Evolutionary conservation across 2,113 vertebrate species (phyloP), one percentile per base, ranked within the genome.

Genomic region (Calidris pygmaea): DNA sequence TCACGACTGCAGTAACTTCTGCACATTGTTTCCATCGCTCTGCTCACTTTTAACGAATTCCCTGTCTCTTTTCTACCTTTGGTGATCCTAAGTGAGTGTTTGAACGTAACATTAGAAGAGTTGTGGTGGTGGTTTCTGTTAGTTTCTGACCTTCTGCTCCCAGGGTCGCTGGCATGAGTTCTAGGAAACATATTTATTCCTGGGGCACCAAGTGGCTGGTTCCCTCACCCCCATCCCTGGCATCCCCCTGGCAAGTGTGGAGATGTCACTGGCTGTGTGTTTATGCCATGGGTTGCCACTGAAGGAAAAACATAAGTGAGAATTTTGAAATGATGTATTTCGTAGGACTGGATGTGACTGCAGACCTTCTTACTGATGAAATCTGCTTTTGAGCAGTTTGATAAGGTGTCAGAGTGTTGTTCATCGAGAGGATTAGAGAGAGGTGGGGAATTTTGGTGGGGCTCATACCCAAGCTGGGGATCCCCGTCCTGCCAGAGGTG

Each of bases 381-480:
- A 50, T 29, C 65, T 67, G 41, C 85, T 65, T 70, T 32, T 48
- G 62, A 79, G 68, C 55, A 43, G 56, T 35, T 67, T 34, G 23
- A 60, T 37, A 37, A 73, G 41, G 32, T 32, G 59, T 48, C 34
- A 39, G 43, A 8, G 39, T 8, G 19, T 27, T 27, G 68, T 55
- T 80, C 65, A 4, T 37, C 0, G 0, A n/a, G 63, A 47, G 41
- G 45, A 24, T 23, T 59, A 35, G 27, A 41, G 34, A 35, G n/a
- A 34, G 39, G 27, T 19, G 12, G 16, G 76, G 52, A 65, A 19
- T 75, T 68, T 43, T 60, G 35, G 30, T 84, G 72, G 35, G 29
- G 10, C 32, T 50, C 30, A 0, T 11, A 35, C 19, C 14, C 0
- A 0, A 65, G 47, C 35, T 30, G 26, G 73, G 47, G 8, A 17